These are phyloP conservation scores for Machimus atricapillus DNA, from an alignment of 2,888 invertebrate genomes.

Conservation along the genomic window DNA sequence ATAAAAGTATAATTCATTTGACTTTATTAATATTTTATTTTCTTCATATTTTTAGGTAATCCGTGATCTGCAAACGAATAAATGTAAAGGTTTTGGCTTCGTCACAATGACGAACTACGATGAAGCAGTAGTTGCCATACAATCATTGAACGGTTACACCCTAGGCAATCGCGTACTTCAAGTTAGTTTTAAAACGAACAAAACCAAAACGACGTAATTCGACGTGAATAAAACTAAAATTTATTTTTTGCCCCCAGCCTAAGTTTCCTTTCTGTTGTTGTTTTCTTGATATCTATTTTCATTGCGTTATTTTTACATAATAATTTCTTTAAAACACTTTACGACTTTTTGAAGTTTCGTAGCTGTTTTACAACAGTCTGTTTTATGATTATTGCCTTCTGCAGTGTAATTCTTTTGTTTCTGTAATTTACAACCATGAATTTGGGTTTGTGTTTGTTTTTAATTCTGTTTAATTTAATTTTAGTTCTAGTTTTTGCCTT, in stretches of 20 bases:
- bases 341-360: background rate
- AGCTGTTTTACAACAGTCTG: background rate
- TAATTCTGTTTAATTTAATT: background rate
- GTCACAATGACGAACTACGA: slow-evolving; percentile 99
- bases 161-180: slow-evolving; percentile 94
- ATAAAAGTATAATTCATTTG: background rate
- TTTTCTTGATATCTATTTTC: background rate
- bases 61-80: slow-evolving; percentile 93
- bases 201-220: slow-evolving; percentile 71
- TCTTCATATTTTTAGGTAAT: slow-evolving; percentile 68
- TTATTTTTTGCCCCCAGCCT: background rate
- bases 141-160: slow-evolving; percentile 94
- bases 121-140: slow-evolving; percentile 94
- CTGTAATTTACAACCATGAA: background rate
- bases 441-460: slow-evolving; percentile 1
- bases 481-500: background rate
- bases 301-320: background rate
- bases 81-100: slow-evolving; percentile 98
- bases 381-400: background rate
- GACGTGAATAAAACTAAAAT: slow-evolving; percentile 8
- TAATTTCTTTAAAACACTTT: background rate
- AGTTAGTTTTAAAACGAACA: slow-evolving; percentile 96
- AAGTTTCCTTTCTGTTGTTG: background rate
- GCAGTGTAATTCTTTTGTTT: background rate
- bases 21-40: background rate